phyloP scores from a whole-genome alignment of 2,888 invertebrate genomes.

The Sinohyriopsis cumingii region DNA sequence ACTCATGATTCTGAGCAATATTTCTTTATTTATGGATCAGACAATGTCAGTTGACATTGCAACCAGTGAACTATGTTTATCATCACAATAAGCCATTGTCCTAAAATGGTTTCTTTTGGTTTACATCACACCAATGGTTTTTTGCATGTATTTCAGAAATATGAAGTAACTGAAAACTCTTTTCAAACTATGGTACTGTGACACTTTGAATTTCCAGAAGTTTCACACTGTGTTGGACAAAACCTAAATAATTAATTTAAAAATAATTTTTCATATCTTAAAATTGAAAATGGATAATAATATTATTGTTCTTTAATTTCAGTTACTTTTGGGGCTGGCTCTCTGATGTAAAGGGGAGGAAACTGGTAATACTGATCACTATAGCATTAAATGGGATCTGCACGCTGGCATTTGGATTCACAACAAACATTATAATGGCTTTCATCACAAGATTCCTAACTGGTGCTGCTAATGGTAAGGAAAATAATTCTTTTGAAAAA shows the following conservation, averaged over 20 bases:
- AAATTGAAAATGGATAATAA: not conserved
- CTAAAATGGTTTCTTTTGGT: too few relatives aligned
- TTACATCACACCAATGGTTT: too few relatives aligned
- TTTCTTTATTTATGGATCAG: too few relatives aligned
- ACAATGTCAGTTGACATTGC: too few relatives aligned
- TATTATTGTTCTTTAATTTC: slow-evolving; percentile 15
- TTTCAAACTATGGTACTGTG: too few relatives aligned
- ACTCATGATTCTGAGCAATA: too few relatives aligned
- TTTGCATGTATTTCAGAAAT: too few relatives aligned
- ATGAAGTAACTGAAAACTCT: too few relatives aligned
- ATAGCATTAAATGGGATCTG: slow-evolving; percentile 51
- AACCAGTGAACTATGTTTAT: too few relatives aligned
- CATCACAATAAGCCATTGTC: too few relatives aligned
- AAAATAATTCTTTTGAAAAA: not conserved
- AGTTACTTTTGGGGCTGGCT: slow-evolving; percentile 70
- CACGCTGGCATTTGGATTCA: slow-evolving; percentile 62
- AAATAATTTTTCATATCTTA: not conserved
- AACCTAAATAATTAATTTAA: not conserved
- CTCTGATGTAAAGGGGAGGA: slow-evolving; percentile 61
- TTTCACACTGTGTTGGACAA: too few relatives aligned
- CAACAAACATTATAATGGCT: slow-evolving; percentile 51
- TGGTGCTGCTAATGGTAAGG: slow-evolving; percentile 63
- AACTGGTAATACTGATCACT: slow-evolving; percentile 56
- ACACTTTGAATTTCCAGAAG: too few relatives aligned
- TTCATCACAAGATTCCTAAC: slow-evolving; percentile 54